Evolutionary conservation across 2,888 invertebrate genomes (phyloP).

Genomic region (Silvanus unidentatus): DNA sequence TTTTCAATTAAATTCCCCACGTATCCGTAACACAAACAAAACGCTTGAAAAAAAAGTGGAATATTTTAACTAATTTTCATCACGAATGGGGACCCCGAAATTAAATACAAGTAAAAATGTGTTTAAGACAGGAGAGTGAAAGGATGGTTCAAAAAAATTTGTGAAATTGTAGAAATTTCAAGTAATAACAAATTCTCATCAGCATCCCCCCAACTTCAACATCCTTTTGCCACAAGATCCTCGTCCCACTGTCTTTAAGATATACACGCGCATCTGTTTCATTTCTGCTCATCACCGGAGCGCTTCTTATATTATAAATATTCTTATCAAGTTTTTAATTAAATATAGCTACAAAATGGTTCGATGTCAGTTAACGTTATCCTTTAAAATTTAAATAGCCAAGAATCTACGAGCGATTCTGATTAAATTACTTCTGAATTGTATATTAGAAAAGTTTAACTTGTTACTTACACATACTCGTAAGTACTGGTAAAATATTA

Average conservation of each 20-base stretch:
- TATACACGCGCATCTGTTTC: constrained; percentile 1
- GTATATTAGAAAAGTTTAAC: too few species aligned
- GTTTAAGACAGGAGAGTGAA: too few species aligned
- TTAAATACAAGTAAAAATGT: too few species aligned
- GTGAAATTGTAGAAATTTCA: constrained; percentile 1
- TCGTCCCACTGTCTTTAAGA: too few species aligned
- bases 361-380: constrained; percentile 2
- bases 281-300: constrained; percentile 3
- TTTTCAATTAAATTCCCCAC: too few species aligned
- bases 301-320: constrained; percentile 3
- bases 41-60: too few species aligned
- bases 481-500: too few species aligned
- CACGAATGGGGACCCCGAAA: not conserved
- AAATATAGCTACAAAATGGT: constrained; percentile 2
- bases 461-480: too few species aligned
- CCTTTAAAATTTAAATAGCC: not conserved
- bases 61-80: not conserved
- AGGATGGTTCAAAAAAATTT: too few species aligned
- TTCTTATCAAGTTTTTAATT: constrained; percentile 6
- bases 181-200: constrained; percentile 3
- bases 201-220: not conserved
- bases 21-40: too few species aligned
- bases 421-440: too few species aligned
- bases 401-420: not conserved
- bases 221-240: too few species aligned